These are phyloP conservation scores for Podilymbus podiceps DNA, from an alignment of 2,113 vertebrate species.

Conservation along the genomic window DNA sequence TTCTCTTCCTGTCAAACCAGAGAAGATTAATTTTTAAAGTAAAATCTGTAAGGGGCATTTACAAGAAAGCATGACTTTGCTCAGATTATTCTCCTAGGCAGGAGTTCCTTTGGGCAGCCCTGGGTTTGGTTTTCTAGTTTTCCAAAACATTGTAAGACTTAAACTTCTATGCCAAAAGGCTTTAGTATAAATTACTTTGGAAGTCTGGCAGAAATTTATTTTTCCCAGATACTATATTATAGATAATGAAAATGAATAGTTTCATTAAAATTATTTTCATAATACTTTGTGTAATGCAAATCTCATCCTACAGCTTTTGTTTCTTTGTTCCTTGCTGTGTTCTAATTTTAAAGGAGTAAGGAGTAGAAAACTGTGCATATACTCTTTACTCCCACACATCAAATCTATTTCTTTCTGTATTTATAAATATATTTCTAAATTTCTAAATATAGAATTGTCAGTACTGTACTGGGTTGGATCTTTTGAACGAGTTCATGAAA, in stretches of 20 bases:
- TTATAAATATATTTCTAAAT: not conserved
- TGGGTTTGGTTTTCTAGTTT: not conserved
- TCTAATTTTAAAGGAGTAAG: not conserved
- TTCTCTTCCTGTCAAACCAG: not conserved
- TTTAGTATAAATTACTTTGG: not conserved
- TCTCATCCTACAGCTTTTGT: not conserved
- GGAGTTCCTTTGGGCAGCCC: not conserved
- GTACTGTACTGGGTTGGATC: not conserved
- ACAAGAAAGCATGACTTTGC: not conserved
- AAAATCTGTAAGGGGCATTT: not conserved
- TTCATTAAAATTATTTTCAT: not conserved
- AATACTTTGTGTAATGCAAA: not conserved
- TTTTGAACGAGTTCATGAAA: not conserved
- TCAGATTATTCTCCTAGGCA: not conserved
- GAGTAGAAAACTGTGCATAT: not conserved
- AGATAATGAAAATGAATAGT: not conserved
- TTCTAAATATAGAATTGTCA: not conserved
- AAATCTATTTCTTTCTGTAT: not conserved
- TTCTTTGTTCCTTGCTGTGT: not conserved
- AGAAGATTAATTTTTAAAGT: not conserved
- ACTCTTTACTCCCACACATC: not conserved
- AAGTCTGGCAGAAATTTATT: not conserved
- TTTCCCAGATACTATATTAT: not conserved
- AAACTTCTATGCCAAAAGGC: not conserved
- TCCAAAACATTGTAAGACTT: not conserved